Conservation (phyloP, 2,888 invertebrate species). For the Junonia oenone region DNA sequence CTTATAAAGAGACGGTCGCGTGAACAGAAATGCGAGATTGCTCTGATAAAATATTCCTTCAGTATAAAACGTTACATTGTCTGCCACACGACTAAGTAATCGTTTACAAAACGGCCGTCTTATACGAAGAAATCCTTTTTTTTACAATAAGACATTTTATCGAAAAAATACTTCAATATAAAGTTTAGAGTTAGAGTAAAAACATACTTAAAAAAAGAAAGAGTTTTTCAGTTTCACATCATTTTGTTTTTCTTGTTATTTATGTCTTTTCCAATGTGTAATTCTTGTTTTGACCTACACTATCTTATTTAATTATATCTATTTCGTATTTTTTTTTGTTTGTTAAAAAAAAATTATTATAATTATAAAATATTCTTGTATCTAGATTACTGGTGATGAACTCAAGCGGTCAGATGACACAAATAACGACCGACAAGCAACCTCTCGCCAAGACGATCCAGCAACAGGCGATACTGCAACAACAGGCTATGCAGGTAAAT, state of each 20-base stretch:
- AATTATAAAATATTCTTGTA: no score
- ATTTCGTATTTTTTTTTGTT: no score
- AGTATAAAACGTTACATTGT: not conserved
- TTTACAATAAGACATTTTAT: no score
- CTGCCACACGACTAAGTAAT: not conserved
- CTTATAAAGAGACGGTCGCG: not conserved
- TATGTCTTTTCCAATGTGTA: no score
- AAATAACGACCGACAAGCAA: constrained; percentile 77
- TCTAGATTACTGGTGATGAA: constrained; percentile 80
- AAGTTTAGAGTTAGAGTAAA: no score
- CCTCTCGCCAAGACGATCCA: constrained; percentile 73
- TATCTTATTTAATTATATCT: no score
- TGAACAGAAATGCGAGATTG: not conserved
- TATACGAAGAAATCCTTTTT: not conserved
- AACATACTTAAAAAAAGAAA: no score
- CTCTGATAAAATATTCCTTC: not conserved
- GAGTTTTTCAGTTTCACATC: no score
- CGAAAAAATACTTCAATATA: no score
- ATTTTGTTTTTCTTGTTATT: no score
- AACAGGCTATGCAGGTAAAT: constrained; percentile 63
- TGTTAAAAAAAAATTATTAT: no score
- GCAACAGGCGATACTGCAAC: constrained; percentile 57
- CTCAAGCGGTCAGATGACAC: constrained; percentile 75
- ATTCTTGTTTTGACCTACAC: no score
- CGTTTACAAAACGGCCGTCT: not conserved